A percentile compares a stretch with the other conserved stretches of the same genome.
Evolutionary conservation across 2,888 invertebrate species (phyloP).

Genomic region (Standfussiana lucernea): DNA sequence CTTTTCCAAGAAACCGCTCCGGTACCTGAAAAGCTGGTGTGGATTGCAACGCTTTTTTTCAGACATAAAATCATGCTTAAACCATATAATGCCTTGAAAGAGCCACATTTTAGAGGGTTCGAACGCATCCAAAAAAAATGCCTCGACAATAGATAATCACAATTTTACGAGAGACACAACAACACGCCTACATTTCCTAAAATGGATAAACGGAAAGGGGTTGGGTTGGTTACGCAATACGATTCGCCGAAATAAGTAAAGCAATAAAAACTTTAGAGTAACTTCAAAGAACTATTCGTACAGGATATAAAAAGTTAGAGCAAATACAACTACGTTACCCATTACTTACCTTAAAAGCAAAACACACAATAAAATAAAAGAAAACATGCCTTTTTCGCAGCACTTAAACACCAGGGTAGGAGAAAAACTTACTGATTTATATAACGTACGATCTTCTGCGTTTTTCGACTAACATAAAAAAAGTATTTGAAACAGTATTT

Average conservation of each 20-base stretch:
- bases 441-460: neutral
- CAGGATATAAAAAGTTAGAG: neutral
- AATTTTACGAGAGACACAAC: neutral
- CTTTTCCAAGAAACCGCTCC: neutral
- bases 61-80: neutral
- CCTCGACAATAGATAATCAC: neutral
- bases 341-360: slow-evolving; percentile 15
- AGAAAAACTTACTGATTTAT: slow-evolving; percentile 17
- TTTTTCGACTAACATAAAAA: slow-evolving; percentile 3
- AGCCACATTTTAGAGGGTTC: too few relatives aligned
- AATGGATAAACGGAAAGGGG: neutral
- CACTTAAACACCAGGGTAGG: slow-evolving; percentile 10
- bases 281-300: neutral
- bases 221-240: neutral
- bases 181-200: neutral
- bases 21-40: neutral
- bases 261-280: neutral
- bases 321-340: neutral
- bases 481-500: neutral
- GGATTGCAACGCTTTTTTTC: neutral
- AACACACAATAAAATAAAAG: slow-evolving; percentile 25
- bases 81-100: neutral
- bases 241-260: neutral
- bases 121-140: too few relatives aligned
- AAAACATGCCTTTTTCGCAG: slow-evolving; percentile 9